A percentile compares a stretch with the other conserved stretches of the same genome.
Evolutionary conservation across 1,140 invertebrate genomes (phyloP).

Genomic region (Trichogramma pretiosum): DNA sequence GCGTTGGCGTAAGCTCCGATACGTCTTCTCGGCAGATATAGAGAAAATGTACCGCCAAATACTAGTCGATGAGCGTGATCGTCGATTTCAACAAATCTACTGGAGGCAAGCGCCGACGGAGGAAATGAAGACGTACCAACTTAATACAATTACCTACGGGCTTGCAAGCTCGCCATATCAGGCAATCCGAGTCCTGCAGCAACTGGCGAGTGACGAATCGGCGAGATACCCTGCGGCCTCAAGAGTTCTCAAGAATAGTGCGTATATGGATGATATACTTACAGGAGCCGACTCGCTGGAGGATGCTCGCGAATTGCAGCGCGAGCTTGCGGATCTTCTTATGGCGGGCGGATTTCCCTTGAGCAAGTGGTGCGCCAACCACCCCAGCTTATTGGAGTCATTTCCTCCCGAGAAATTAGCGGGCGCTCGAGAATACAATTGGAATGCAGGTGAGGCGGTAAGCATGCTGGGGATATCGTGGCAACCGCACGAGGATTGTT

Average conservation of each 20-base stretch:
- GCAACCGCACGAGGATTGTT: not conserved
- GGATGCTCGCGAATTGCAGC: not conserved
- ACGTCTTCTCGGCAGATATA: not conserved
- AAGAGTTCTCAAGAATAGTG: not conserved
- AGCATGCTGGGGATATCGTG: not conserved
- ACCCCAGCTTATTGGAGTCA: not conserved
- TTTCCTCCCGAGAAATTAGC: not conserved
- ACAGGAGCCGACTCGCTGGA: not conserved
- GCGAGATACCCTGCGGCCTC: not conserved
- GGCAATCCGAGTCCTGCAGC: not conserved
- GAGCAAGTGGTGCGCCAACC: slow-evolving; percentile 5
- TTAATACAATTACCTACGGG: not conserved
- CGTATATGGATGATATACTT: not conserved
- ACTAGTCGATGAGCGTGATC: slow-evolving; percentile 4
- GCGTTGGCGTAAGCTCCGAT: not conserved
- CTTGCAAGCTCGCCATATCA: not conserved
- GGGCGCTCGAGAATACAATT: not conserved
- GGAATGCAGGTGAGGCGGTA: not conserved
- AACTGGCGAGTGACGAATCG: not conserved
- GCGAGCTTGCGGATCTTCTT: not conserved
- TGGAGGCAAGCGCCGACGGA: not conserved
- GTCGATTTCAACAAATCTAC: slow-evolving; percentile 1
- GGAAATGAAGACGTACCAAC: not conserved
- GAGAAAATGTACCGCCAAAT: not conserved
- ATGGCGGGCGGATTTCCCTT: not conserved